These are phyloP conservation scores for Clytia hemisphaerica DNA, from an alignment of 30 jellyfish, hydroid and myxozoan genomes.

Conservation along the genomic window DNA sequence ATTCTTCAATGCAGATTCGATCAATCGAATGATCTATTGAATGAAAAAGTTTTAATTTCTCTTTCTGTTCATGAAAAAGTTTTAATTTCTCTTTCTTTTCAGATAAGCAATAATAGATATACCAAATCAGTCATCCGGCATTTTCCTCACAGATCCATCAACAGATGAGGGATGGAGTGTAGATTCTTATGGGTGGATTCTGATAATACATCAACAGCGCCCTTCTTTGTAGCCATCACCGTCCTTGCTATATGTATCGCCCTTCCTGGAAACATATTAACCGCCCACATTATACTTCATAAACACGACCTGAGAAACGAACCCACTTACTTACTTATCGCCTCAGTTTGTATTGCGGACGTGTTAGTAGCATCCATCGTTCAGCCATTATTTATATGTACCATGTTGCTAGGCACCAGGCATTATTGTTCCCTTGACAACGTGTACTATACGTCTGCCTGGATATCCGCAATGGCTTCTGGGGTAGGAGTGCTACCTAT, in stretches of 20 bases:
- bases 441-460: conserved; percentile 8
- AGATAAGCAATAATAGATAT: too few species aligned
- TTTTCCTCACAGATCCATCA: too few species aligned
- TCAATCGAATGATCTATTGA: too few species aligned
- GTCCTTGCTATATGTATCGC: conserved; percentile 19
- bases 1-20: too few species aligned
- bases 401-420: conserved; percentile 33
- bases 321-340: conserved; percentile 65
- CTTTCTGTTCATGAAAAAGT: too few species aligned
- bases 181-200: too few species aligned
- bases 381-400: conserved; percentile 61
- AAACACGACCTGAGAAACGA: conserved; percentile 44
- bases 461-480: conserved; percentile 29
- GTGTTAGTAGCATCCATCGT: conserved; percentile 44
- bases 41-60: too few species aligned
- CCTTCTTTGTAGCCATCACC: background rate
- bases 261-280: conserved; percentile 26
- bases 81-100: too few species aligned
- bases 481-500: conserved; percentile 14
- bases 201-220: too few species aligned
- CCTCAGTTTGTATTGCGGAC: conserved; percentile 67
- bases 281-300: conserved; percentile 30
- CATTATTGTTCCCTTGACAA: conserved; percentile 40
- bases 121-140: too few species aligned
- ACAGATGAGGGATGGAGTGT: too few species aligned